These are phyloP conservation scores for Dendroctonus ponderosae DNA, from an alignment of 1,140 invertebrate species.

Conservation along the genomic window DNA sequence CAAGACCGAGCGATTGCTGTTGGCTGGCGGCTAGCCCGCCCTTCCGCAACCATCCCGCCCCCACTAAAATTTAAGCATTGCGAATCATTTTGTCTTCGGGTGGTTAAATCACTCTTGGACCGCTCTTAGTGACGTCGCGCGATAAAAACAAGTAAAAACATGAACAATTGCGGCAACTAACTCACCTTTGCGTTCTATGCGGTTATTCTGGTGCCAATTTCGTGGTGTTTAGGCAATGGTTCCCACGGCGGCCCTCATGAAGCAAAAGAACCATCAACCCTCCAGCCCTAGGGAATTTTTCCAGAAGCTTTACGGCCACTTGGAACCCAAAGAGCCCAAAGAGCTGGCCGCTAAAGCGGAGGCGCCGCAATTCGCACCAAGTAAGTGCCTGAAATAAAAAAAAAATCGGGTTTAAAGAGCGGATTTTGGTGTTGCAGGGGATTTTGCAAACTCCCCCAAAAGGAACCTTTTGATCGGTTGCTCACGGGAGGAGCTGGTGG, in stretches of 20 bases:
- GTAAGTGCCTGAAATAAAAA: not conserved
- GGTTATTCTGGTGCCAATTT: too few species aligned
- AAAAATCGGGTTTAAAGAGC: not conserved
- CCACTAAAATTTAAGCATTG: slow-evolving; percentile 61
- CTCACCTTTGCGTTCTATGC: too few species aligned
- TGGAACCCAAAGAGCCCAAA: slow-evolving; percentile 50
- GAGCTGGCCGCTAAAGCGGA: not conserved
- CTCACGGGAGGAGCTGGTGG: slow-evolving; percentile 33
- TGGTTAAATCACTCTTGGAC: too few species aligned
- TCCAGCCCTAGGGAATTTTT: slow-evolving; percentile 68
- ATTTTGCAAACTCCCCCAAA: slow-evolving; percentile 1
- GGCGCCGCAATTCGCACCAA: not conserved
- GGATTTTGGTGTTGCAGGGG: not conserved
- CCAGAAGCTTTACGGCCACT: slow-evolving; percentile 63
- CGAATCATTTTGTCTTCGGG: slow-evolving; percentile 94
- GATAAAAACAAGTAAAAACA: too few species aligned
- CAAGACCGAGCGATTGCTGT: not conserved
- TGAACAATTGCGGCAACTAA: too few species aligned
- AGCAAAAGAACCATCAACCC: slow-evolving; percentile 54
- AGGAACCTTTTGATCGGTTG: not conserved
- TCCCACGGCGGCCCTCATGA: slow-evolving; percentile 6
- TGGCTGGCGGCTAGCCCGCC: slow-evolving; percentile 10
- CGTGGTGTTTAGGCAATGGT: slow-evolving; percentile 7
- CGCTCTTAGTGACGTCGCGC: too few species aligned
- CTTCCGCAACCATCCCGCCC: slow-evolving; percentile 4